These are phyloP conservation scores for Notamacropus eugenii DNA, from an alignment of 2,797 vertebrate genomes.

Conservation along the genomic window DNA sequence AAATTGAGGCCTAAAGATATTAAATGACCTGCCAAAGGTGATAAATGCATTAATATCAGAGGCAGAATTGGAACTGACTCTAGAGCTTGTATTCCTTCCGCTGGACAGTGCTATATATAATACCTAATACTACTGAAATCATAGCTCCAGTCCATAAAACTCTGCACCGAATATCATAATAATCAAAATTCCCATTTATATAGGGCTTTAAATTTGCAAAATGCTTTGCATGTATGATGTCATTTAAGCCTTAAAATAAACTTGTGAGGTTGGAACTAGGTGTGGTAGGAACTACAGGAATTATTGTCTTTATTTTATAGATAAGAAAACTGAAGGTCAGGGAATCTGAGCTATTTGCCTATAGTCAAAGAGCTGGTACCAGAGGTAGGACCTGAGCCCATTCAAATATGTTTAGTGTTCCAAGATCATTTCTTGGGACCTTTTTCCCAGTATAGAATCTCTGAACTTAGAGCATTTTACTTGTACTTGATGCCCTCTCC, in stretches of 20 bases:
- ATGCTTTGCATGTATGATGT: no score
- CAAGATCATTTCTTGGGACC: neutral
- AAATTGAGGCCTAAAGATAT: neutral
- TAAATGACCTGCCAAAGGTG: neutral
- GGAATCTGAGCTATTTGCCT: neutral
- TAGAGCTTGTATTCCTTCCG: neutral
- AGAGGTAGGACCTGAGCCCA: neutral
- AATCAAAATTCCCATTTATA: no score
- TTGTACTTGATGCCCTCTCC: neutral
- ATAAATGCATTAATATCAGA: neutral
- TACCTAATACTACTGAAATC: no score
- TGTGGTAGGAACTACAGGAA: no score
- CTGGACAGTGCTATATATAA: neutral
- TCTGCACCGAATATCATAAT: no score
- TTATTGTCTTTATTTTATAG: no score
- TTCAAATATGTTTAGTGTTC: neutral
- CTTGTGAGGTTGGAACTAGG: no score
- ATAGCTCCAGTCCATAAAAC: no score
- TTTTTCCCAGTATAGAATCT: neutral
- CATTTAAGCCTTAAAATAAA: no score
- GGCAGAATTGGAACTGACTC: neutral
- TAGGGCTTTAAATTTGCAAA: no score
- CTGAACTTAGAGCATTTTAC: neutral
- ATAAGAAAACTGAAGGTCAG: no score
- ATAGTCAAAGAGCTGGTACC: neutral